Base-by-base conservation (phyloP, 2,888 invertebrate genomes). In the Campoplex capitator region DNA sequence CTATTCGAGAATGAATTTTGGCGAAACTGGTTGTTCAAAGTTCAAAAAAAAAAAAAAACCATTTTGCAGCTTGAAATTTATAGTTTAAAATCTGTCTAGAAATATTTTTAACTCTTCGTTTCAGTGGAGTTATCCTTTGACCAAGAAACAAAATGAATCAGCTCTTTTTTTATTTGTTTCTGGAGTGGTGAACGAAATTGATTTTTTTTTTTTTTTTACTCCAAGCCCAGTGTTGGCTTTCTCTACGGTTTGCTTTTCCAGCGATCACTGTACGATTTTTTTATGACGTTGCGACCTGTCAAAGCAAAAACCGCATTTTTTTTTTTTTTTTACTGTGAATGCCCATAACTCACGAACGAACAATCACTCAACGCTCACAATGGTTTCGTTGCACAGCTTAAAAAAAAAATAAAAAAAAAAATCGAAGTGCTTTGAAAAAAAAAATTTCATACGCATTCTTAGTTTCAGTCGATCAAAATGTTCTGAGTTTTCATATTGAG, bases 231-330 rank as follows among this genome's bases (percentile, higher is more conserved):
- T 62, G 62, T 62, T 28, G 32, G 32, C 62, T 62, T 32, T 62
- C 62, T 62, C 62, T 6, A 16, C 62, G 11, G 16, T 16, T 62
- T 62, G 62, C 32, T 62, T 32, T 32, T 16, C 16, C 16, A 28
- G 11, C 62, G 32, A 62, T 32, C 32, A 16, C 62, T 62, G 62
- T 62, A 62, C 32, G 62, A 62, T 32, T 62, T 62, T 62, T 62
- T 62, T 18, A 62, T 62, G 16, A 3, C 32, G 62, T 32, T 62
- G 32, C 13, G 32, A 16, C 13, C 28, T 62, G 62, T 62, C 62
- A 62, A 62, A 62, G 62, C 32, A 58, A 62, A 32, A 62, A 32
- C 13, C 62, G 6, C 62, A 32, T 16, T 32, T 62, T 23, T 23
- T 23, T 62, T 16, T 32, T 62, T 23, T 23, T 23, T 62, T 62